Percentiles rank a stretch among this genome's conserved stretches.
These are phyloP conservation scores for Hirudinaria manillensis DNA, from an alignment of 2,888 invertebrate genomes.

Conservation along the genomic window DNA sequence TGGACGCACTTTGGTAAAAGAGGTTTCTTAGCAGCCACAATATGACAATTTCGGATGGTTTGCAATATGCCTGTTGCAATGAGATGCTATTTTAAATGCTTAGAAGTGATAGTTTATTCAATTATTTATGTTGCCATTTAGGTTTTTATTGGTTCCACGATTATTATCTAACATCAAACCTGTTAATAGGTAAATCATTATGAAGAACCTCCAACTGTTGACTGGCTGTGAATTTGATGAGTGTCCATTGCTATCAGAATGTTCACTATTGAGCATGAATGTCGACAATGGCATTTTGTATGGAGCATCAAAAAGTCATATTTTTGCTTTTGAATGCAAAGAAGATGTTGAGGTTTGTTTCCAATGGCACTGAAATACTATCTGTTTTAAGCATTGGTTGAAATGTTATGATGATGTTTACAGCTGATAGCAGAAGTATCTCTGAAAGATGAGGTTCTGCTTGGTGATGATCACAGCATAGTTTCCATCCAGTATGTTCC, in stretches of 20 bases:
- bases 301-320: not conserved
- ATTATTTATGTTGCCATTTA: too few relatives aligned
- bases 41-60: too few relatives aligned
- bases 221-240: not conserved
- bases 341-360: not conserved
- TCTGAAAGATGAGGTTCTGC: conserved; percentile 23
- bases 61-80: too few relatives aligned
- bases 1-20: too few relatives aligned
- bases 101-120: too few relatives aligned
- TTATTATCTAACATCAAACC: too few relatives aligned
- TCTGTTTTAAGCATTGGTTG: too few relatives aligned
- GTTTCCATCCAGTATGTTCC: conserved; percentile 46
- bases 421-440: conserved; percentile 6
- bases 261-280: conserved; percentile 3
- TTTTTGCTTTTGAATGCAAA: not conserved
- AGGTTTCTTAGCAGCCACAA: too few relatives aligned
- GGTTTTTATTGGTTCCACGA: too few relatives aligned
- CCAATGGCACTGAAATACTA: not conserved
- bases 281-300: conserved; percentile 5
- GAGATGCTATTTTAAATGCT: too few relatives aligned
- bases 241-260: not conserved
- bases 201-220: too few relatives aligned
- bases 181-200: too few relatives aligned
- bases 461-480: conserved; percentile 31
- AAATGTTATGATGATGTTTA: not conserved